A percentile compares a stretch with the other conserved stretches of the same genome.
Evolutionary conservation across 2,888 invertebrate genomes (phyloP).

Genomic region (Philhelius pedissequus): DNA sequence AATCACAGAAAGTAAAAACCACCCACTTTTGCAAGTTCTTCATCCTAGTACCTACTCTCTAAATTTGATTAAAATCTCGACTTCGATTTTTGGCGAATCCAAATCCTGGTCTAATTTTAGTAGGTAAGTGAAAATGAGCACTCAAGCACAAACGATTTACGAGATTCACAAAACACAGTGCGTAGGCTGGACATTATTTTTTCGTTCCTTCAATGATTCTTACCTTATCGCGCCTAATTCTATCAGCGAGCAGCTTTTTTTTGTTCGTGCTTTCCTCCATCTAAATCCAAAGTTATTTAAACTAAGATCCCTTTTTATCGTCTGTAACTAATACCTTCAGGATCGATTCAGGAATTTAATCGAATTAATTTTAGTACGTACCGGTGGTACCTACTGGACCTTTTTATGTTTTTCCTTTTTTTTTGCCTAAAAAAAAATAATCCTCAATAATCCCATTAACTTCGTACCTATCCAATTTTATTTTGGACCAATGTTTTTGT

Average conservation of each 20-base stretch:
- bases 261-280: background rate
- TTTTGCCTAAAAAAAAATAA: background rate
- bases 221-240: background rate
- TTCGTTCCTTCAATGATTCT: background rate
- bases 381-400: background rate
- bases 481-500: background rate
- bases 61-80: too few species aligned
- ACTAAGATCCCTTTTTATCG: constrained; percentile 30
- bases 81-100: too few species aligned
- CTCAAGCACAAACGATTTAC: background rate
- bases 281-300: constrained; percentile 7
- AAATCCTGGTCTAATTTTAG: too few species aligned
- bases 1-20: too few species aligned
- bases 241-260: background rate
- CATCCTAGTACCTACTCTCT: too few species aligned
- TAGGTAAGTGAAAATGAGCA: too few species aligned
- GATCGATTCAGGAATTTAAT: constrained; percentile 22
- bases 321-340: constrained; percentile 23
- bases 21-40: too few species aligned
- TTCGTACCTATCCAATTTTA: background rate
- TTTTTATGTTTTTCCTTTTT: background rate
- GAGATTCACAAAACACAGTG: background rate
- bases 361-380: background rate
- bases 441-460: background rate
- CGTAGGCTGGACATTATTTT: background rate